Evolutionary conservation across 2,113 vertebrate species (phyloP).

Genomic region (Micronycteris hirsuta): DNA sequence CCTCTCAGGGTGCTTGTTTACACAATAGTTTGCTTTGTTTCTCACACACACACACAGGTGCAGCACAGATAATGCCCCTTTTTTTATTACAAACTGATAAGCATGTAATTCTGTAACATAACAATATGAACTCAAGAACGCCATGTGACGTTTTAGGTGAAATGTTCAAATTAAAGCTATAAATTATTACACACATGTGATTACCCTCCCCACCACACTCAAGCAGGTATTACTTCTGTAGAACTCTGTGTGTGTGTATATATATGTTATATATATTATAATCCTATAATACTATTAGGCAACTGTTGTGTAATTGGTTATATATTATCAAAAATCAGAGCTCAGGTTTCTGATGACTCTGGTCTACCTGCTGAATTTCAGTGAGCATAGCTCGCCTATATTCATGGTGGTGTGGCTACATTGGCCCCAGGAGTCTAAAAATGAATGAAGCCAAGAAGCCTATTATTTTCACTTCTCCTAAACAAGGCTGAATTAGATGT

Average conservation of each 20-base stretch:
- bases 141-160: too few relatives aligned
- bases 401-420: not conserved
- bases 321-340: not conserved
- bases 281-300: not conserved
- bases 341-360: not conserved
- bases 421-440: not conserved
- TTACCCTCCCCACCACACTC: too few relatives aligned
- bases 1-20: not conserved
- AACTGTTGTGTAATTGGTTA: not conserved
- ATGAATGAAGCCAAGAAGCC: not conserved
- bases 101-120: too few relatives aligned
- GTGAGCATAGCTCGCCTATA: not conserved
- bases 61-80: too few relatives aligned
- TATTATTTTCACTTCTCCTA: not conserved
- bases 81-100: too few relatives aligned
- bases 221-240: too few relatives aligned
- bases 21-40: not conserved
- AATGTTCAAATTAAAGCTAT: too few relatives aligned
- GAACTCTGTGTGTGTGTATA: too few relatives aligned
- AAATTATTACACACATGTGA: too few relatives aligned
- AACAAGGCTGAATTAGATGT: not conserved
- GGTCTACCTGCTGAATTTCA: not conserved
- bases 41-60: not conserved
- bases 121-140: too few relatives aligned
- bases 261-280: not conserved